phyloP scores from a whole-genome alignment of 2,113 vertebrate genomes.

The Lepus timidus region DNA sequence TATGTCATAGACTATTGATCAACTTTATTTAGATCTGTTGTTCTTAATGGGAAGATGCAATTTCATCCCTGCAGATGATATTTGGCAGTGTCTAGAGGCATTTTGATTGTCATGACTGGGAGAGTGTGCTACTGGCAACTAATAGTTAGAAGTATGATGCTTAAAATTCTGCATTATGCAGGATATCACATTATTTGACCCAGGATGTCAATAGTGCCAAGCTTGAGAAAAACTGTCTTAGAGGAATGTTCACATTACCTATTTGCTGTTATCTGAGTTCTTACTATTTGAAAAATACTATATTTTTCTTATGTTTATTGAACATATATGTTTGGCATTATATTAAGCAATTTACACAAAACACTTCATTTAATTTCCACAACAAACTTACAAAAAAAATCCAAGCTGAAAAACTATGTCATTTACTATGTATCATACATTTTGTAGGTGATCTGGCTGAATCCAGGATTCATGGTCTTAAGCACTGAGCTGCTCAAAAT shows the following conservation, averaged over 20 bases:
- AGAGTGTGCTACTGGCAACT: not conserved
- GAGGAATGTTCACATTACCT: not conserved
- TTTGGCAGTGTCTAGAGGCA: not conserved
- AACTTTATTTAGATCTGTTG: not conserved
- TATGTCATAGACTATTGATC: not conserved
- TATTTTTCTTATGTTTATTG: not conserved
- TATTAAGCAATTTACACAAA: not conserved
- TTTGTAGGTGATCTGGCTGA: not conserved
- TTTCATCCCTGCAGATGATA: not conserved
- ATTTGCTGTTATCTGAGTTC: not conserved
- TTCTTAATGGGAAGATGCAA: not conserved
- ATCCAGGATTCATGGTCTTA: not conserved
- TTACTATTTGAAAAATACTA: not conserved
- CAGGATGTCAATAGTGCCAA: not conserved
- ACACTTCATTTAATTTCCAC: not conserved
- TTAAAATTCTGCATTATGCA: not conserved
- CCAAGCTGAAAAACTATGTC: not conserved
- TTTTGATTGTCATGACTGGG: not conserved
- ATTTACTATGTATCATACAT: not conserved
- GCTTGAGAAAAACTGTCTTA: not conserved
- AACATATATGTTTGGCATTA: not conserved
- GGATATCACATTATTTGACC: not conserved
- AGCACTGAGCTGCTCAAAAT: not conserved
- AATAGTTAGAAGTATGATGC: not conserved
- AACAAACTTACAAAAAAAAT: not conserved